Percentiles rank a stretch among this genome's conserved stretches.
Evolutionary conservation across 2,113 vertebrate species (phyloP).

Genomic region (Crotalus helleri): DNA sequence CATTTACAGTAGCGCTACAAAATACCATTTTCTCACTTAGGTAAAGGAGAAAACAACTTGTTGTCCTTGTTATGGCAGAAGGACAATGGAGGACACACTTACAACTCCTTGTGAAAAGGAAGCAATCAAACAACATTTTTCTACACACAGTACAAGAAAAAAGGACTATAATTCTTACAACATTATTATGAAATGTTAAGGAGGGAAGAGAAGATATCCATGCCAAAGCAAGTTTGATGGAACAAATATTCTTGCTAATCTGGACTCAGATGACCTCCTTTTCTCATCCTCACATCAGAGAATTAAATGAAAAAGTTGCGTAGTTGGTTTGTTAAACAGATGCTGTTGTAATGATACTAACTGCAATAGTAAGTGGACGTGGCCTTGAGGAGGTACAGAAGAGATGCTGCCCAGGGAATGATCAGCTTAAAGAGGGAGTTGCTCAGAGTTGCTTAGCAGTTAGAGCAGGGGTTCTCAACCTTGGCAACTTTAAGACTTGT

Average conservation of each 20-base stretch:
- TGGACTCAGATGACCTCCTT: neutral
- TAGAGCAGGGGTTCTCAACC: too few relatives aligned
- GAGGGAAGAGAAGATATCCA: neutral
- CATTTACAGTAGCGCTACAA: conserved; percentile 64
- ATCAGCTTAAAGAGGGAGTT: neutral
- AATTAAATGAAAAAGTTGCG: neutral
- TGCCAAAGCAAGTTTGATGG: neutral
- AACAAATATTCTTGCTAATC: neutral
- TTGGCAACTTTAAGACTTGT: too few relatives aligned
- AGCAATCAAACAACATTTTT: neutral
- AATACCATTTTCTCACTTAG: conserved; percentile 63
- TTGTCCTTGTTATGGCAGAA: conserved; percentile 10
- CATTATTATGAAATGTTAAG: neutral
- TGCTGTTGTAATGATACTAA: neutral
- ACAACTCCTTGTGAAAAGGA: neutral
- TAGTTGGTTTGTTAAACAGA: neutral
- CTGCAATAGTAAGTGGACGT: neutral
- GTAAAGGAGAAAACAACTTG: conserved; percentile 35
- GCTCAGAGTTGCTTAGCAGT: neutral
- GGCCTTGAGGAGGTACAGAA: neutral
- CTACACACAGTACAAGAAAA: neutral
- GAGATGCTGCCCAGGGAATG: neutral
- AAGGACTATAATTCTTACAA: neutral
- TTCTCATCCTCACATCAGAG: neutral
- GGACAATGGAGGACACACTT: neutral